Evolutionary conservation across 2,113 vertebrate genomes (phyloP).

Genomic region (Ornithorhynchus anatinus): DNA sequence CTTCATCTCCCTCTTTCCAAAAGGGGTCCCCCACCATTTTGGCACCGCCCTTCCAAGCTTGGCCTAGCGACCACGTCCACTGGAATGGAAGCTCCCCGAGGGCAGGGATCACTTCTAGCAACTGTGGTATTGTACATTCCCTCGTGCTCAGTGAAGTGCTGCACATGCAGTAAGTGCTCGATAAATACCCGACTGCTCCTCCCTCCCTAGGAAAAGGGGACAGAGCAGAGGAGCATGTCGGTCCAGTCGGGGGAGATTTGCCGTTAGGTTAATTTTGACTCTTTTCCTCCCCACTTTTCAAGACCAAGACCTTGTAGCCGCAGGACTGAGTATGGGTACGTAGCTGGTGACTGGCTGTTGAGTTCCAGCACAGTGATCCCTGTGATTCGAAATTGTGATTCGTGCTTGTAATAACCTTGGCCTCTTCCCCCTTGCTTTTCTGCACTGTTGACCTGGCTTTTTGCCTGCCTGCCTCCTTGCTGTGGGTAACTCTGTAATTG

Average conservation of each 20-base stretch:
- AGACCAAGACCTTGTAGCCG: constrained; percentile 13
- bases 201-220: no score
- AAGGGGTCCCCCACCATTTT: no score
- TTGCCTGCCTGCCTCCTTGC: not conserved
- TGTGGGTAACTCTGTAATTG: constrained; percentile 19
- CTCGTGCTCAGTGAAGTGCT: no score
- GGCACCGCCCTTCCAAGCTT: no score
- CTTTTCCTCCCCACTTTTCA: constrained; percentile 23
- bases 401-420: not conserved
- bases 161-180: no score
- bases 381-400: constrained; percentile 39
- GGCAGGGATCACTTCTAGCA: no score
- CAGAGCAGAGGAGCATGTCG: not conserved
- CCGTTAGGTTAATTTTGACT: constrained; percentile 17
- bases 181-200: no score
- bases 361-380: constrained; percentile 5
- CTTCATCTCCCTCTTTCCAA: no score
- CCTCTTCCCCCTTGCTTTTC: constrained; percentile 13
- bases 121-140: no score
- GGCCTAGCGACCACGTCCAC: no score
- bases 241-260: not conserved
- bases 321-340: constrained; percentile 35
- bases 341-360: not conserved
- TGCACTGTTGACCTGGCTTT: constrained; percentile 1
- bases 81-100: no score